Evolutionary conservation across 2,797 vertebrate genomes (phyloP).

Genomic region (Pterois miles): DNA sequence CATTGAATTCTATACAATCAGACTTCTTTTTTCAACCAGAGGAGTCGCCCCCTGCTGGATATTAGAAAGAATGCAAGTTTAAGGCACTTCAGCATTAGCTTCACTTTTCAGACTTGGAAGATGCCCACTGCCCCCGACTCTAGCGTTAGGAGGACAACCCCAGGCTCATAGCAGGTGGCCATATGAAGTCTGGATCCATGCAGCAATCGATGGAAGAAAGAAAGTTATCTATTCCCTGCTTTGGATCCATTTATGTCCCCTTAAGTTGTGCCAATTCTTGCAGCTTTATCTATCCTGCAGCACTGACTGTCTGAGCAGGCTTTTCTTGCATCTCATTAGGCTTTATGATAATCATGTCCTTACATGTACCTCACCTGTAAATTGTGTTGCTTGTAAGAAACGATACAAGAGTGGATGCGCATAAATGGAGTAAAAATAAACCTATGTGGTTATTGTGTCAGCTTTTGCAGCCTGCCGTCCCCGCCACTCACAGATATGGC

Average conservation of each 20-base stretch:
- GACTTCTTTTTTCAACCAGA: not conserved
- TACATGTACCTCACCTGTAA: conserved; percentile 25
- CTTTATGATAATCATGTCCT: conserved; percentile 26
- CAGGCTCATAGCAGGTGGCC: conserved; percentile 49
- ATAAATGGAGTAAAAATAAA: conserved; percentile 4
- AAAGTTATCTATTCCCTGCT: conserved; percentile 42
- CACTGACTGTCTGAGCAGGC: conserved; percentile 62
- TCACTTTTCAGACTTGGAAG: not conserved
- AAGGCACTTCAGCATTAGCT: not conserved
- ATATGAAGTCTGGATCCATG: conserved; percentile 45
- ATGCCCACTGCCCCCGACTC: not conserved
- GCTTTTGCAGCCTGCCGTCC: not conserved
- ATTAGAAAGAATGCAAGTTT: not conserved
- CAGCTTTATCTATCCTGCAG: conserved; percentile 52
- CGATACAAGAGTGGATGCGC: not conserved
- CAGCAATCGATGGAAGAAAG: conserved; percentile 46
- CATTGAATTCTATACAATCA: not conserved
- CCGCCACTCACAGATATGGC: not conserved
- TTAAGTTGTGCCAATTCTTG: conserved; percentile 37
- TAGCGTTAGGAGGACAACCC: conserved; percentile 28
- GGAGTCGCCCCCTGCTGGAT: not conserved
- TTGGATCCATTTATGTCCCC: conserved; percentile 48
- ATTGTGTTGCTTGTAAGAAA: conserved; percentile 19
- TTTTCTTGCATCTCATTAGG: conserved; percentile 62
- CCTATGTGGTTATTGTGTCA: not conserved